phyloP scores from a whole-genome alignment of 2,113 vertebrate species.

The Desmodus rotundus region DNA sequence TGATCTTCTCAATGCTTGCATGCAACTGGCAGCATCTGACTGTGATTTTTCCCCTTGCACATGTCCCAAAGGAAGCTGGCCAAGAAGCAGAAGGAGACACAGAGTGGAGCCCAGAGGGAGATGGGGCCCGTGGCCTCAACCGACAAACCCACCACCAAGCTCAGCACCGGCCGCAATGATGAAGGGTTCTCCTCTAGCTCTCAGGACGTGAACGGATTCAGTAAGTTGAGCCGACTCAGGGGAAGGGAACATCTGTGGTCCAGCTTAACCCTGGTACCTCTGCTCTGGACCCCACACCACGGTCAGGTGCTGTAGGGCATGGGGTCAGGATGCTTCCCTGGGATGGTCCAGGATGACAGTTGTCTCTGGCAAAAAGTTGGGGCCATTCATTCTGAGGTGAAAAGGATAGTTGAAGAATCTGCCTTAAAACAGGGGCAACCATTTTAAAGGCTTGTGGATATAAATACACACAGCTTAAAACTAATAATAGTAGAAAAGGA shows the following conservation, averaged over 20 bases:
- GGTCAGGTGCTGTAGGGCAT: background rate
- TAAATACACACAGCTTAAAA: conserved; percentile 32
- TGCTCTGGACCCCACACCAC: background rate
- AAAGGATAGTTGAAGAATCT: background rate
- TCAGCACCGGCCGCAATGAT: conserved; percentile 93
- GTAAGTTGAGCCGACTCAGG: conserved; percentile 84
- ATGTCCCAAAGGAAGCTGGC: conserved; percentile 93
- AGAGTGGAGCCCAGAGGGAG: conserved; percentile 95
- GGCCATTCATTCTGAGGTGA: background rate
- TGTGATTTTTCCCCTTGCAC: conserved; percentile 80
- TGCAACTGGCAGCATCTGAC: conserved; percentile 69
- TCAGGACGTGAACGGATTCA: conserved; percentile 96
- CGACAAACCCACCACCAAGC: conserved; percentile 91
- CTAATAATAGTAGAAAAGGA: background rate
- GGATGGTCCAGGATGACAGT: background rate
- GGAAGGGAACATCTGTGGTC: background rate
- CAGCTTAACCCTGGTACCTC: background rate
- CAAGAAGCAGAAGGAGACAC: conserved; percentile 99
- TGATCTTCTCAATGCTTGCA: conserved; percentile 3
- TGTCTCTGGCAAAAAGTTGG: background rate
- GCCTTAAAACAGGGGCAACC: background rate
- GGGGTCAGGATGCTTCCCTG: background rate
- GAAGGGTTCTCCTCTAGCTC: conserved; percentile 95
- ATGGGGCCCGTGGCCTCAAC: conserved; percentile 92
- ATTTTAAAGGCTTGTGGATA: background rate